Percentiles rank a stretch among this genome's conserved stretches.
These are phyloP conservation scores for Dasysyrphus tricinctus DNA, from an alignment of 2,888 invertebrate genomes.

Conservation along the genomic window DNA sequence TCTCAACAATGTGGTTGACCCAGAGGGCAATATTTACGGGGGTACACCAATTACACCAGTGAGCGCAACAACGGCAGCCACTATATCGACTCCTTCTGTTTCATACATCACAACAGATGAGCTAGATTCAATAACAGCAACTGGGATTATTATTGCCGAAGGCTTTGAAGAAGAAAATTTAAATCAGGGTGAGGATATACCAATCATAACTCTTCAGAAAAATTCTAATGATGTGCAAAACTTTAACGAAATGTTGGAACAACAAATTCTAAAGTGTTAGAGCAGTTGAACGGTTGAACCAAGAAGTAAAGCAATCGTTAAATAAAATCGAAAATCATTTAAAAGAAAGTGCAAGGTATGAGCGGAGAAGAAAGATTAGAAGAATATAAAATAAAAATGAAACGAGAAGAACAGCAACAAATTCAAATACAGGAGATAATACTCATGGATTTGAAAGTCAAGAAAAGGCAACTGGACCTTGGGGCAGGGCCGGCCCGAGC, in stretches of 20 bases:
- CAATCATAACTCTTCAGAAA: neutral
- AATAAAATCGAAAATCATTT: slow-evolving; percentile 1
- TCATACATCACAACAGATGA: neutral
- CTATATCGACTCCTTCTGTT: no score
- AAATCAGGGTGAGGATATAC: neutral
- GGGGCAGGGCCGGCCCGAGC: no score
- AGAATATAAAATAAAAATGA: slow-evolving; percentile 1
- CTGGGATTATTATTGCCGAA: neutral
- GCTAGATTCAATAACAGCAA: neutral
- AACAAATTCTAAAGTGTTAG: neutral
- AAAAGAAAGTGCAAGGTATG: slow-evolving; percentile 10
- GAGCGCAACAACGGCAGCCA: neutral
- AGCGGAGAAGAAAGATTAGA: slow-evolving; percentile 6
- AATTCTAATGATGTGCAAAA: neutral
- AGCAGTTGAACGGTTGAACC: slow-evolving; percentile 6
- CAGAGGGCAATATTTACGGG: neutral
- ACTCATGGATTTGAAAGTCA: neutral
- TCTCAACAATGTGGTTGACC: slow-evolving; percentile 9
- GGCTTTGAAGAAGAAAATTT: neutral
- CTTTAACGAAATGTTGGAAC: neutral
- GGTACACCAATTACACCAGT: neutral
- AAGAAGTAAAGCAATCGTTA: neutral
- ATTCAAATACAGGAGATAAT: neutral
- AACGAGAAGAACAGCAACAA: slow-evolving; percentile 7
- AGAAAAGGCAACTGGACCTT: neutral